Percentiles rank a stretch among this genome's conserved stretches.
Conservation (phyloP, 2,113 vertebrate species). For the Turnix velox region DNA sequence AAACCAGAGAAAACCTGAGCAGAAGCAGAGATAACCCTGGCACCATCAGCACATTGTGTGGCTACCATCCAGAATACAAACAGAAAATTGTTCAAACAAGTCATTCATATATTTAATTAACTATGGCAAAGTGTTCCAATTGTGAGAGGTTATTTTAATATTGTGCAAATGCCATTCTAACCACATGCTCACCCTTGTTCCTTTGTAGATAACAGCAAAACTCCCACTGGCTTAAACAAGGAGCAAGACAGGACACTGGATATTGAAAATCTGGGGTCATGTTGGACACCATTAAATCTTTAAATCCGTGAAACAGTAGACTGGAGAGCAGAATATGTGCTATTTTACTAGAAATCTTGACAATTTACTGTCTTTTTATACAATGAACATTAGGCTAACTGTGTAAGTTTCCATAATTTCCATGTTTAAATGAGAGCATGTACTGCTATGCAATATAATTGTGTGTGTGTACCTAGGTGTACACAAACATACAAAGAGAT, state of each 20-base stretch:
- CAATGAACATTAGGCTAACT: neutral
- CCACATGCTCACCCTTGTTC: slow-evolving; percentile 13
- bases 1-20: slow-evolving; percentile 25
- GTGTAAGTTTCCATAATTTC: neutral
- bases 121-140: slow-evolving; percentile 45
- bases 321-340: neutral
- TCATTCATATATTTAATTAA: slow-evolving; percentile 59
- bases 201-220: slow-evolving; percentile 36
- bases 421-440: accelerated
- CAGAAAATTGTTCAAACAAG: slow-evolving; percentile 61
- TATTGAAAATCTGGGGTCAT: neutral
- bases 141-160: slow-evolving; percentile 60
- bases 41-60: slow-evolving; percentile 54
- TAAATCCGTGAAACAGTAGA: slow-evolving; percentile 10
- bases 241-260: neutral
- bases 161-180: slow-evolving; percentile 38
- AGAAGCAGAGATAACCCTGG: slow-evolving; percentile 50
- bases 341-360: neutral
- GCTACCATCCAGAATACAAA: slow-evolving; percentile 51
- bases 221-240: slow-evolving; percentile 11
- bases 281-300: neutral
- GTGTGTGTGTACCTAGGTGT: neutral
- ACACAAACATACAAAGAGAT: neutral
- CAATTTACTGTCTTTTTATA: neutral
- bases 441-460: neutral